These are phyloP conservation scores for Gymnogyps californianus DNA, from an alignment of 2,113 vertebrate genomes.

Conservation along the genomic window DNA sequence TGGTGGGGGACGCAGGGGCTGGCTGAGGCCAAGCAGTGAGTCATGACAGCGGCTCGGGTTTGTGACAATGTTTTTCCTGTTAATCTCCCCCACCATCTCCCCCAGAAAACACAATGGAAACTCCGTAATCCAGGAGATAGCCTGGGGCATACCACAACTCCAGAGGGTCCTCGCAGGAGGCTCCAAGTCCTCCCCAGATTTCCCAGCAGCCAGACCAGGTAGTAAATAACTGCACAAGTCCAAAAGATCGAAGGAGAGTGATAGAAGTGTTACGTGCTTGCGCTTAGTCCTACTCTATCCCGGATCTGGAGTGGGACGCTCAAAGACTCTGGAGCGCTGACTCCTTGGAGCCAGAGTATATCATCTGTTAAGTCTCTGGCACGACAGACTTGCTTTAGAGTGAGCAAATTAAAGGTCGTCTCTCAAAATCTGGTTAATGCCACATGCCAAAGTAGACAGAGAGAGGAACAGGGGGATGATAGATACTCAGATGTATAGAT, in stretches of 20 bases:
- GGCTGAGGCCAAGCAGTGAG: not conserved
- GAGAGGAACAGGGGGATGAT: not conserved
- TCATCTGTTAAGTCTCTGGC: slow-evolving; percentile 61
- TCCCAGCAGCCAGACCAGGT: slow-evolving; percentile 21
- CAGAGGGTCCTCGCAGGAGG: not conserved
- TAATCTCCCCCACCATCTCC: not conserved
- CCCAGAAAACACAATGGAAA: slow-evolving; percentile 36
- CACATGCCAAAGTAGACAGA: slow-evolving; percentile 41
- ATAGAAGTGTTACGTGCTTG: not conserved
- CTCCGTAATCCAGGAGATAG: not conserved
- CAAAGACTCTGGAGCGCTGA: not conserved
- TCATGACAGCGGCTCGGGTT: not conserved
- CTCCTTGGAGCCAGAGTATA: slow-evolving; percentile 47
- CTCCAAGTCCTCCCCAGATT: not conserved
- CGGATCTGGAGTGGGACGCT: not conserved
- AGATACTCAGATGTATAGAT: not conserved
- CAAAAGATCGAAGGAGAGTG: not conserved
- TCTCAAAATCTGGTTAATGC: slow-evolving; percentile 60
- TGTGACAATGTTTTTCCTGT: slow-evolving; percentile 2
- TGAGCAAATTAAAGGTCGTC: slow-evolving; percentile 55
- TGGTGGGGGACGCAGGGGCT: not conserved
- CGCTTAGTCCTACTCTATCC: not conserved
- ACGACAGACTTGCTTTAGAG: slow-evolving; percentile 29
- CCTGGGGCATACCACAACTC: slow-evolving; percentile 21
- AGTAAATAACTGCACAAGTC: slow-evolving; percentile 11